A percentile compares a stretch with the other conserved stretches of the same genome.
These are phyloP conservation scores for Chironomus riparius DNA, from an alignment of 2,888 invertebrate genomes.

Conservation along the genomic window DNA sequence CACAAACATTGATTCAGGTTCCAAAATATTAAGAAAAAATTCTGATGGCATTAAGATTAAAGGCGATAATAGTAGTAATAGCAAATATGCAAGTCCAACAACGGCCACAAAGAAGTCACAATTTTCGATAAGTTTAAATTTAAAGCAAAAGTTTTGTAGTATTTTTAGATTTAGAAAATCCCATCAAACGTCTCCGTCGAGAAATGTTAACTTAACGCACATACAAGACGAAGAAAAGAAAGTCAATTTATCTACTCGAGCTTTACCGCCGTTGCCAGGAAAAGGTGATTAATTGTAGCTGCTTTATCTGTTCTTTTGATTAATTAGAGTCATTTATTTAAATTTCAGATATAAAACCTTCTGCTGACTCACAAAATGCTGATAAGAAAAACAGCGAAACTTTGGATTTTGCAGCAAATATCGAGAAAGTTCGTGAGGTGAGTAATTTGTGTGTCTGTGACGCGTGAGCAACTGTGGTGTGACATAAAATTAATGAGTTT, in stretches of 20 bases:
- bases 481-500: too few species aligned
- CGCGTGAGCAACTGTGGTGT: too few species aligned
- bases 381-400: conserved; percentile 40
- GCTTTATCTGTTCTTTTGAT: background rate
- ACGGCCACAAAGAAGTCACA: conserved; percentile 52
- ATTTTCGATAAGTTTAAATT: conserved; percentile 56
- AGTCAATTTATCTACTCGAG: conserved; percentile 53
- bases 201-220: background rate
- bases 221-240: conserved; percentile 38
- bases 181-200: conserved; percentile 24
- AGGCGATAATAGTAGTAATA: conserved; percentile 29
- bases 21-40: background rate
- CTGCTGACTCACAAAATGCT: conserved; percentile 10
- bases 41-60: conserved; percentile 6
- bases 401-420: conserved; percentile 82
- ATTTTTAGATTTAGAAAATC: conserved; percentile 63
- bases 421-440: conserved; percentile 90
- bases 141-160: conserved; percentile 78
- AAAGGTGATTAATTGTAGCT: background rate
- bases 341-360: background rate
- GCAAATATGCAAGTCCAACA: conserved; percentile 30
- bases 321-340: background rate
- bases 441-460: conserved; percentile 40
- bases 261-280: conserved; percentile 55
- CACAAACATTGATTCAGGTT: background rate